Evolutionary conservation across 2,113 vertebrate genomes (phyloP), one percentile per base, ranked within the genome.

Genomic region (Passer montanus): DNA sequence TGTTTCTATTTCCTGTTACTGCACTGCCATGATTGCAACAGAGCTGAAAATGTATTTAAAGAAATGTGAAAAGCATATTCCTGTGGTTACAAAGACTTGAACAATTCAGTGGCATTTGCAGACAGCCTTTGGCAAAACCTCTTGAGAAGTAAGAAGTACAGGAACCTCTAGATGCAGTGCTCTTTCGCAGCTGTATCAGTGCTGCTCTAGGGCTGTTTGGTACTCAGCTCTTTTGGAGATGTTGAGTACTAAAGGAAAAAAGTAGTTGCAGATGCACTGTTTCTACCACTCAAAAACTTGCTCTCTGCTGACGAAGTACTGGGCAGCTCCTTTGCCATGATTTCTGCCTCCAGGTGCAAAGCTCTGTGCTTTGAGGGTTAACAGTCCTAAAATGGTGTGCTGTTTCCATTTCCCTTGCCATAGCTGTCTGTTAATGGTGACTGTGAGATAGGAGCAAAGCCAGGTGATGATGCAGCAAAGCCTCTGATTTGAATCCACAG

Each of bases 391-490:
- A 50, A 31, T 13, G 28, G 8, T 68, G 19, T 58, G n/a, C 31
- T 23, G 13, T 49, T 87, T 87, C 58, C 46, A 30, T 70, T 68
- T 33, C n/a, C 21, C 49, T 91, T 79, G 66, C 49, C 12, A 0
- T 72, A 15, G 37, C 79, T 58, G 10, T 21, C 30, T 60, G 33
- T 52, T 91, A 33, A 20, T 21, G 28, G 27, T 12, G 64, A 27
- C 52, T 2, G 0, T 63, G 53, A 84, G 39, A 26, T 44, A 20
- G 0, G 3, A 79, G 22, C 0, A 0, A 72, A 75, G 43, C 39
- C 73, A 55, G 59, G 23, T 28, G 58, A 33, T 72, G 58, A 35
- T 83, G 22, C 33, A 59, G 41, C 30, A 68, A 81, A 84, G 66
- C n/a, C 35, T 70, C 66, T 84, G 13, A 52, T 70, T 78, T 68